These are phyloP conservation scores for Ciconia nigra DNA, from an alignment of 2,797 vertebrate species.

Conservation along the genomic window DNA sequence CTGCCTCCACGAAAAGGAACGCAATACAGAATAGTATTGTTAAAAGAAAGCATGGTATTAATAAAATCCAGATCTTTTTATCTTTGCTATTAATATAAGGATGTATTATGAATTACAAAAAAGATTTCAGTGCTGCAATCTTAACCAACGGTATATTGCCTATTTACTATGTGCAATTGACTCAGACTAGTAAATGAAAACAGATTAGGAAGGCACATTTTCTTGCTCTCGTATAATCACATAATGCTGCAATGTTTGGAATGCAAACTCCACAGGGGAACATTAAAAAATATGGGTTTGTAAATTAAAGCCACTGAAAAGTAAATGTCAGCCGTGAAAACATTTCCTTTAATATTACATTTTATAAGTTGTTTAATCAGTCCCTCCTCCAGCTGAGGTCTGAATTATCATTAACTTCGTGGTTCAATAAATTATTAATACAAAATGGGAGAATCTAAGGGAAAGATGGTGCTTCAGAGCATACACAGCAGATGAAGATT, in stretches of 20 bases:
- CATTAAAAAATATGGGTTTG: background rate
- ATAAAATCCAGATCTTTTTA: background rate
- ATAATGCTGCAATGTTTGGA: background rate
- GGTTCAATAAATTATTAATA: slow-evolving; percentile 8
- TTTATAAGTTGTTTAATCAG: background rate
- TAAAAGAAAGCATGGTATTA: background rate
- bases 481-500: background rate
- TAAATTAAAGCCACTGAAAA: slow-evolving; percentile 20
- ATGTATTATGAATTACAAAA: background rate
- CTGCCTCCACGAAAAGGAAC: background rate
- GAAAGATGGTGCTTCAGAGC: background rate
- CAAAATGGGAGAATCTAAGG: background rate
- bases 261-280: background rate
- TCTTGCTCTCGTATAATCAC: background rate
- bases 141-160: background rate
- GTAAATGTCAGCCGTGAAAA: background rate
- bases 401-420: background rate
- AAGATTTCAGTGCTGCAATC: background rate
- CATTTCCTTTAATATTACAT: background rate
- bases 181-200: background rate
- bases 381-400: background rate
- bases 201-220: background rate
- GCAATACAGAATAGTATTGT: background rate
- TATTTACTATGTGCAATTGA: background rate
- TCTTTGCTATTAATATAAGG: background rate